Evolutionary conservation across 1,140 invertebrate species (phyloP).

Genomic region (Lepidostoma basale): DNA sequence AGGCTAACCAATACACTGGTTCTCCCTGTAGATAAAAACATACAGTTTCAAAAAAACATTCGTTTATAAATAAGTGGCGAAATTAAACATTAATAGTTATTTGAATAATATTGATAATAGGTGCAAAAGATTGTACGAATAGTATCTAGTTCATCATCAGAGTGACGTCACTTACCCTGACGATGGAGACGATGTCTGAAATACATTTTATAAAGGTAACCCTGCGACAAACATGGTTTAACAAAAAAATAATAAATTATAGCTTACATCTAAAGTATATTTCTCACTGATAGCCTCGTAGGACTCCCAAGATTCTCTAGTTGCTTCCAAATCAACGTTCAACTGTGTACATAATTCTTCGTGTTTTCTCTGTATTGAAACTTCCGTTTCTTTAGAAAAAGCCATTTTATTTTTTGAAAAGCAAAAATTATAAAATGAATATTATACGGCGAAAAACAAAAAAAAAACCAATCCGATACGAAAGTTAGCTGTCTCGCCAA

Average conservation of each 20-base stretch:
- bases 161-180: no score
- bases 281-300: constrained; percentile 82
- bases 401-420: no score
- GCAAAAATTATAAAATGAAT: constrained; percentile 4
- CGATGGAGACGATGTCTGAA: no score
- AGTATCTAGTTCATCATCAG: no score
- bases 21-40: constrained; percentile 75
- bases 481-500: background rate
- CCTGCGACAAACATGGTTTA: no score
- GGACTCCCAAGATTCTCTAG: constrained; percentile 80
- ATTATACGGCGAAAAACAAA: constrained; percentile 12
- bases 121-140: no score
- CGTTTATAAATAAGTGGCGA: no score
- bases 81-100: no score
- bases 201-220: no score
- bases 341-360: constrained; percentile 79
- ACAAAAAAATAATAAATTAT: no score
- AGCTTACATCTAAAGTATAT: constrained; percentile 83
- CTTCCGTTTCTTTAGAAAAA: constrained; percentile 53
- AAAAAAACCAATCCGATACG: constrained; percentile 1
- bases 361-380: constrained; percentile 60
- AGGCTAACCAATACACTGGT: constrained; percentile 91
- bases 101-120: no score
- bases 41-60: no score
- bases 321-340: constrained; percentile 81